Percentiles rank a stretch among this genome's conserved stretches.
These are phyloP conservation scores for Raphicerus campestris DNA, from an alignment of 2,113 vertebrate genomes.

Conservation along the genomic window DNA sequence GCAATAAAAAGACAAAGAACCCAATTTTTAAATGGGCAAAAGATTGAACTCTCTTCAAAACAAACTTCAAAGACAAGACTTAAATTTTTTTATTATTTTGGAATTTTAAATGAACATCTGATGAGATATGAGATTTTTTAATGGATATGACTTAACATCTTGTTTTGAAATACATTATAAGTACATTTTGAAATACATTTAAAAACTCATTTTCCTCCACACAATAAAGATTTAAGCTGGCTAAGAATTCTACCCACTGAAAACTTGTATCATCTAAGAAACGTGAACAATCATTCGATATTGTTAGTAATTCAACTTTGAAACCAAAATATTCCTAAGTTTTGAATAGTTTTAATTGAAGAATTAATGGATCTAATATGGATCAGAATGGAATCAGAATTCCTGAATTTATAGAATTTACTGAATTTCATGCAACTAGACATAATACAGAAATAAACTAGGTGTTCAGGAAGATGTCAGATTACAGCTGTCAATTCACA, in stretches of 20 bases:
- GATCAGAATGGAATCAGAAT: neutral
- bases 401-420: neutral
- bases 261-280: neutral
- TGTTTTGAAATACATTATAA: neutral
- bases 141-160: neutral
- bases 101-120: neutral
- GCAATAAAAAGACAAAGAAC: neutral
- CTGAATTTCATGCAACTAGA: slow-evolving; percentile 6
- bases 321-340: neutral
- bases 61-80: neutral
- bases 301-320: neutral
- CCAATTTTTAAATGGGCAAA: neutral
- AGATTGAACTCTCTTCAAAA: slow-evolving; percentile 13
- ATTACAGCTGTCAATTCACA: neutral
- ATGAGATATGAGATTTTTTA: neutral
- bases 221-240: neutral
- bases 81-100: neutral
- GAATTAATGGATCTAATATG: neutral
- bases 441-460: slow-evolving; percentile 2
- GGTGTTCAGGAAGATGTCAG: neutral
- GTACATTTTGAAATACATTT: neutral
- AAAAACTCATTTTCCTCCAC: neutral
- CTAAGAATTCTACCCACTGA: neutral
- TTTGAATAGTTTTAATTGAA: slow-evolving; percentile 11
- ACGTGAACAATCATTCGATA: neutral